A percentile compares a stretch with the other conserved stretches of the same genome.
Evolutionary conservation across 2,797 vertebrate species (phyloP).

Genomic region (Agapornis canus): DNA sequence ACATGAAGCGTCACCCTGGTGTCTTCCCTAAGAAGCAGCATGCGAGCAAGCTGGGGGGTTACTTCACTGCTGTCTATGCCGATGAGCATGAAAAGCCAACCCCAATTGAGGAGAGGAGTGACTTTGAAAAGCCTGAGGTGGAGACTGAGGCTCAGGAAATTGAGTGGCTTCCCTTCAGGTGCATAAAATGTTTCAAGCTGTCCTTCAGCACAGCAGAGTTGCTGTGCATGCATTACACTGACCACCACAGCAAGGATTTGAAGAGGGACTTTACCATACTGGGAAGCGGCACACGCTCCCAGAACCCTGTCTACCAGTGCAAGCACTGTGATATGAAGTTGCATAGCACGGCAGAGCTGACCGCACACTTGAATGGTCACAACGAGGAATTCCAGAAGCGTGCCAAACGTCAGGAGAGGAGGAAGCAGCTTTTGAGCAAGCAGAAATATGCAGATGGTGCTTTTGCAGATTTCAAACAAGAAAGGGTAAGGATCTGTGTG

Average conservation of each 20-base stretch:
- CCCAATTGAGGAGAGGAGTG: slow-evolving; percentile 54
- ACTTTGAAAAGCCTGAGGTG: slow-evolving; percentile 82
- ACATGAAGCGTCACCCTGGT: slow-evolving; percentile 97
- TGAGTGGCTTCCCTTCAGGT: slow-evolving; percentile 93
- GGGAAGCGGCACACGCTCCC: slow-evolving; percentile 80
- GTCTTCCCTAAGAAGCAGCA: slow-evolving; percentile 98
- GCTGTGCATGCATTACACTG: slow-evolving; percentile 96
- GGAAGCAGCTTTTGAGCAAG: slow-evolving; percentile 91
- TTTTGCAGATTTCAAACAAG: slow-evolving; percentile 85
- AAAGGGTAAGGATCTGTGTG: slow-evolving; percentile 87
- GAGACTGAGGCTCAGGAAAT: slow-evolving; percentile 81
- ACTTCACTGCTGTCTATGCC: slow-evolving; percentile 94
- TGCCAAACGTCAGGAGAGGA: slow-evolving; percentile 89
- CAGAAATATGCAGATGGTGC: slow-evolving; percentile 85
- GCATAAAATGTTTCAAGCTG: slow-evolving; percentile 93
- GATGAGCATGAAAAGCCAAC: slow-evolving; percentile 85
- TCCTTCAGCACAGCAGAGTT: slow-evolving; percentile 90
- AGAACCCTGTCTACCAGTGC: slow-evolving; percentile 89
- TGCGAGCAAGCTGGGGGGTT: slow-evolving; percentile 92
- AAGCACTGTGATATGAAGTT: slow-evolving; percentile 93
- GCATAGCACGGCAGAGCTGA: slow-evolving; percentile 85
- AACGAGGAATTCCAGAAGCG: slow-evolving; percentile 96
- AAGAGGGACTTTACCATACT: slow-evolving; percentile 93
- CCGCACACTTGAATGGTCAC: slow-evolving; percentile 89
- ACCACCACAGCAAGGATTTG: slow-evolving; percentile 91